Evolutionary conservation across 1,140 invertebrate species (phyloP).

Genomic region (Drosophila rufa): DNA sequence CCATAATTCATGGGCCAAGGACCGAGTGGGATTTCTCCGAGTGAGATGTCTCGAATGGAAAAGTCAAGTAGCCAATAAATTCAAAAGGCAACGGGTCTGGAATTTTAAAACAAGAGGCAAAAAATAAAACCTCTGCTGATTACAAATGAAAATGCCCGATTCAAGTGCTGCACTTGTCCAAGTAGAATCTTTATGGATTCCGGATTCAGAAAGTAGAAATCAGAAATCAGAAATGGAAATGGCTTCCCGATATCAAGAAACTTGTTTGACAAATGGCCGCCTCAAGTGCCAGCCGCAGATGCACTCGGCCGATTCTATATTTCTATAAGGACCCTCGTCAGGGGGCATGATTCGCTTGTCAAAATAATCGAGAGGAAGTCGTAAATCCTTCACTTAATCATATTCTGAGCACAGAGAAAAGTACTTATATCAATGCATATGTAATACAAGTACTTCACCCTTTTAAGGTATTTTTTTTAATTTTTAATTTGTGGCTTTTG

Average conservation of each 20-base stretch:
- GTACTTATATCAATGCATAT: slow-evolving; percentile 20
- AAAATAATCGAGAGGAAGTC: slow-evolving; percentile 75
- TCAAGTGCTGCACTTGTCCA: slow-evolving; percentile 69
- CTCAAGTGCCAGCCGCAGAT: slow-evolving; percentile 53
- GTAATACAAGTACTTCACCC: slow-evolving; percentile 5
- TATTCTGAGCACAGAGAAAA: slow-evolving; percentile 15
- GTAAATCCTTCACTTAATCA: slow-evolving; percentile 61
- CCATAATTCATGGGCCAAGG: slow-evolving; percentile 40
- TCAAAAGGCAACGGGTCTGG: slow-evolving; percentile 58
- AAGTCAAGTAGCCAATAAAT: slow-evolving; percentile 76
- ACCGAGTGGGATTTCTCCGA: slow-evolving; percentile 18
- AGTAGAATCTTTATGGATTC: slow-evolving; percentile 31
- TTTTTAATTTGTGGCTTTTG: slow-evolving; percentile 12
- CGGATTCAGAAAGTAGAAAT: slow-evolving; percentile 27
- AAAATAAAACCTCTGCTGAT: slow-evolving; percentile 45
- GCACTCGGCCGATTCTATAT: slow-evolving; percentile 18
- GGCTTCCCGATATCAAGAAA: slow-evolving; percentile 35
- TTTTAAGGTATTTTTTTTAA: not conserved
- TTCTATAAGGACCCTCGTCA: slow-evolving; percentile 54
- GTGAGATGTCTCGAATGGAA: slow-evolving; percentile 38
- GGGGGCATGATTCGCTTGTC: slow-evolving; percentile 56
- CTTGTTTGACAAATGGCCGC: slow-evolving; percentile 61
- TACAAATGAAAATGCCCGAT: slow-evolving; percentile 60
- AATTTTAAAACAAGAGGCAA: slow-evolving; percentile 59
- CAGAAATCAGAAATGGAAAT: slow-evolving; percentile 57